phyloP scores from a whole-genome alignment of 2,113 vertebrate genomes.

The Etheostoma cragini region DNA sequence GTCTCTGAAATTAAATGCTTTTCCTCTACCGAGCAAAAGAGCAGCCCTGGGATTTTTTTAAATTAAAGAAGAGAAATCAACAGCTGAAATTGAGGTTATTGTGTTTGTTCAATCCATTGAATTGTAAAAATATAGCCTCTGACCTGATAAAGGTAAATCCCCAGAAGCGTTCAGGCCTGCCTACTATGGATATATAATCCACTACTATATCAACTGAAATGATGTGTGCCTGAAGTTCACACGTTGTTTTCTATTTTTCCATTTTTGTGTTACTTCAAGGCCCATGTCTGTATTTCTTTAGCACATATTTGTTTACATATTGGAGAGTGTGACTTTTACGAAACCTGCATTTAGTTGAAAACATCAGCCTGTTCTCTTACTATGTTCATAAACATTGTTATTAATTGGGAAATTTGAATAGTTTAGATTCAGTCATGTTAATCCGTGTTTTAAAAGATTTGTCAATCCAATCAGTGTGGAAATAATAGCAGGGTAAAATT shows the following conservation, averaged over 20 bases:
- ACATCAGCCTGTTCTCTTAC: background rate
- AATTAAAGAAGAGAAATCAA: conserved; percentile 53
- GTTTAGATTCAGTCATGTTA: conserved; percentile 10
- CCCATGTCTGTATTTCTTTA: background rate
- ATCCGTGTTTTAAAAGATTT: conserved; percentile 39
- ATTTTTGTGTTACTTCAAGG: background rate
- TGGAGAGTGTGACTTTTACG: background rate
- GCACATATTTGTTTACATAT: background rate
- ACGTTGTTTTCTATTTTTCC: background rate
- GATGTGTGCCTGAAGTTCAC: background rate
- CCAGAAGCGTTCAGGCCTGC: conserved; percentile 1
- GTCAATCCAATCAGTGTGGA: conserved; percentile 40
- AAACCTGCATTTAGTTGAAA: conserved; percentile 1
- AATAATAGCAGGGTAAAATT: conserved; percentile 31
- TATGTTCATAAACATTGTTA: background rate
- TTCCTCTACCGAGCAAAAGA: conserved; percentile 37
- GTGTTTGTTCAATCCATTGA: conserved; percentile 39
- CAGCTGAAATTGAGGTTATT: conserved; percentile 37
- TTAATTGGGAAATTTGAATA: background rate
- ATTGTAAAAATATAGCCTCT: conserved; percentile 25
- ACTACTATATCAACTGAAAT: conserved; percentile 27
- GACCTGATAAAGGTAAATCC: conserved; percentile 34
- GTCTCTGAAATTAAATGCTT: conserved; percentile 66
- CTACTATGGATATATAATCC: conserved; percentile 16
- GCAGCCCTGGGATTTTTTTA: conserved; percentile 25